Evolutionary conservation across 2,113 vertebrate genomes (phyloP).

Genomic region (Salvator merianae): DNA sequence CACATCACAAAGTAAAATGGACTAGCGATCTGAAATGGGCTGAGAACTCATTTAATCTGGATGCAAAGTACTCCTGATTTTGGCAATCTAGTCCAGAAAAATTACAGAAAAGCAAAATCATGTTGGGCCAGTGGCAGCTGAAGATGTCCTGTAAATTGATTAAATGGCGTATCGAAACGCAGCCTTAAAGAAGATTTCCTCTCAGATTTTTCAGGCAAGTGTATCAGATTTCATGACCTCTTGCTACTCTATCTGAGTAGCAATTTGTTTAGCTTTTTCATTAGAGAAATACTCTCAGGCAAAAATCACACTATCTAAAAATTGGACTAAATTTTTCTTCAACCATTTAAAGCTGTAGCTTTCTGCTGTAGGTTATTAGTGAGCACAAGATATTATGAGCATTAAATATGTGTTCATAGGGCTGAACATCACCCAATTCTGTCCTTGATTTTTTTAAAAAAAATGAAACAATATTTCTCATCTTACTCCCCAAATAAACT

Average conservation of each 20-base stretch:
- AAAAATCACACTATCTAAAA: constrained; percentile 41
- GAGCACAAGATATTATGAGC: constrained; percentile 27
- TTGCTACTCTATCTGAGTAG: constrained; percentile 34
- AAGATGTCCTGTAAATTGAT: too few species aligned
- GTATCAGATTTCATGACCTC: background rate
- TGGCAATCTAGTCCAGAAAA: too few species aligned
- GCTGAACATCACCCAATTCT: constrained; percentile 31
- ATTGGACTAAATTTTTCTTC: constrained; percentile 28
- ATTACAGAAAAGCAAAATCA: too few species aligned
- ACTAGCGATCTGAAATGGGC: too few species aligned
- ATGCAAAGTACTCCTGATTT: too few species aligned
- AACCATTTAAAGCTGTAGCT: constrained; percentile 17
- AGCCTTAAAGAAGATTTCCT: background rate
- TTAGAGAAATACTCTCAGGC: constrained; percentile 34
- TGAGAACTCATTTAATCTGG: too few species aligned
- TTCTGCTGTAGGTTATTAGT: constrained; percentile 23
- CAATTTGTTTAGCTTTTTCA: constrained; percentile 47
- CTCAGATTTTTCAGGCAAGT: constrained; percentile 19
- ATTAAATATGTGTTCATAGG: constrained; percentile 17
- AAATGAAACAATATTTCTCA: constrained; percentile 17
- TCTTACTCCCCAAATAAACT: constrained; percentile 10
- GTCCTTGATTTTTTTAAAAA: background rate
- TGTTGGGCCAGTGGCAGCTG: too few species aligned
- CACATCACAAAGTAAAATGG: too few species aligned
- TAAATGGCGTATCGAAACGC: too few species aligned